Percentiles rank a stretch among this genome's conserved stretches.
phyloP scores from a whole-genome alignment of 92 coral and sea anemone species.

The Parazoanthus darwini region DNA sequence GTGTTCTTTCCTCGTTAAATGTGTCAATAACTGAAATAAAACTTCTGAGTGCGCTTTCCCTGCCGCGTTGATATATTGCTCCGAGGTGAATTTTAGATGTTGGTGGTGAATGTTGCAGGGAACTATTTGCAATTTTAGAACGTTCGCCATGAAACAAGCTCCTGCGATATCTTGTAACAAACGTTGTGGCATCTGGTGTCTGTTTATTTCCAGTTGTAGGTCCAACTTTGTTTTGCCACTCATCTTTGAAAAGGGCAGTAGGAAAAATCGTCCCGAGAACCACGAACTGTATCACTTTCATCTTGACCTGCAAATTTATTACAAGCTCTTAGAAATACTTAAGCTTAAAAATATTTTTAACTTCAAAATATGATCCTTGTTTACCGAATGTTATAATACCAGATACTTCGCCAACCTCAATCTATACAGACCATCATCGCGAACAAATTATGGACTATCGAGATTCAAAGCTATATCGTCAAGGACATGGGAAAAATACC shows the following conservation, averaged over 20 bases:
- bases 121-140: not conserved
- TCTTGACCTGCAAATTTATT: not conserved
- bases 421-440: too few relatives aligned
- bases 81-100: conserved; percentile 5
- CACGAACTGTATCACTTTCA: not conserved
- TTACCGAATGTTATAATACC: too few relatives aligned
- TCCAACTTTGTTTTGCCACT: not conserved
- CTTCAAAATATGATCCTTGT: too few relatives aligned
- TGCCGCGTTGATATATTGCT: conserved; percentile 33
- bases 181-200: not conserved
- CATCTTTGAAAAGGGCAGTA: not conserved
- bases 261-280: not conserved
- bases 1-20: not conserved
- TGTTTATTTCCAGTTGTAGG: not conserved
- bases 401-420: too few relatives aligned
- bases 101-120: not conserved
- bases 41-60: not conserved
- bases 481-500: too few relatives aligned
- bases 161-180: not conserved
- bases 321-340: too few relatives aligned
- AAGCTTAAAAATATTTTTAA: too few relatives aligned
- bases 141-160: not conserved
- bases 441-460: too few relatives aligned
- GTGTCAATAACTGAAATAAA: conserved; percentile 18
- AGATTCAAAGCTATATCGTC: too few relatives aligned